Evolutionary conservation across 92 coral and sea anemone genomes (phyloP).

Genomic region (Actinernus sp.): DNA sequence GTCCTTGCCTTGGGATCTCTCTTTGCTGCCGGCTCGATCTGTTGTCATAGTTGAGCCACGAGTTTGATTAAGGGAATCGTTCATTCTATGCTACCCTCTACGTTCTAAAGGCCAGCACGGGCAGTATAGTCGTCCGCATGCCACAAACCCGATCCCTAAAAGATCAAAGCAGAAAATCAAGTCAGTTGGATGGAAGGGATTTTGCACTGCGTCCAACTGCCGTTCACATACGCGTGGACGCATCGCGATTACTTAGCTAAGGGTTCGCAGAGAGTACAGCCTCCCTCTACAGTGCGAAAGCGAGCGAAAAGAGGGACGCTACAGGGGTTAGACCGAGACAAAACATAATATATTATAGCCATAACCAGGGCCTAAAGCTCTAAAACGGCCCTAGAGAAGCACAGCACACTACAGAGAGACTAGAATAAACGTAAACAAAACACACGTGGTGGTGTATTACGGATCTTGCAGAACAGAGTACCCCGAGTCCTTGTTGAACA

Average conservation of each 20-base stretch:
- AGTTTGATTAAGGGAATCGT: conserved; percentile 84
- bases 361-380: no score
- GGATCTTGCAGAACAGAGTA: no score
- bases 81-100: conserved; percentile 90
- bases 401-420: conserved; percentile 11
- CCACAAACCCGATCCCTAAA: conserved; percentile 32
- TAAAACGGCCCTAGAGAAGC: conserved; percentile 8
- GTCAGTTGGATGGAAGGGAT: no score
- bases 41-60: conserved; percentile 90
- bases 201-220: no score
- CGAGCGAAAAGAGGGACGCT: conserved; percentile 31
- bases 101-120: conserved; percentile 25
- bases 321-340: conserved; percentile 4
- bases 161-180: conserved; percentile 31
- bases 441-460: conserved; percentile 96
- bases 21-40: conserved; percentile 66
- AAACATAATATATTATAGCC: conserved; percentile 15
- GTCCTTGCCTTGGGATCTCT: conserved; percentile 36
- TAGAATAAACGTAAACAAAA: conserved; percentile 85
- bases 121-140: conserved; percentile 58
- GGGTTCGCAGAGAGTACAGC: conserved; percentile 12
- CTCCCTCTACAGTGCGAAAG: conserved; percentile 4
- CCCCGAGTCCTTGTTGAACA: no score
- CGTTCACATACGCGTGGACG: no score
- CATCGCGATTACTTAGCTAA: no score